Evolutionary conservation across 2,888 invertebrate species (phyloP).

Genomic region (Apodemia duryi): DNA sequence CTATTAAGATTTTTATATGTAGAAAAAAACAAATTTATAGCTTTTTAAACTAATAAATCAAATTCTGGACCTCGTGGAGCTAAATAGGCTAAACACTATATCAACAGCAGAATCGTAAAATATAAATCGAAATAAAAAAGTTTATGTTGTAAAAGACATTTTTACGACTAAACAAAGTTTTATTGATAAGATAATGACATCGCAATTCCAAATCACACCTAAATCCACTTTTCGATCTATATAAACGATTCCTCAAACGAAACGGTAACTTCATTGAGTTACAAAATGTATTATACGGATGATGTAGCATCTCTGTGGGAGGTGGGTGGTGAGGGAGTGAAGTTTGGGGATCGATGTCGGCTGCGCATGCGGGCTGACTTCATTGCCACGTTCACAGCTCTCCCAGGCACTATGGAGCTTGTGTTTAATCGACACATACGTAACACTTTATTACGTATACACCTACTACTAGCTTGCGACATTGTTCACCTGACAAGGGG

Average conservation of each 20-base stretch:
- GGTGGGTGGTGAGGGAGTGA: slow-evolving; percentile 37
- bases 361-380: slow-evolving; percentile 54
- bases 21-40: too few species aligned
- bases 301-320: slow-evolving; percentile 38
- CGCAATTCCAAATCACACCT: slow-evolving; percentile 1
- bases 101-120: background rate
- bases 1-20: too few species aligned
- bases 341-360: slow-evolving; percentile 54
- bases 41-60: background rate
- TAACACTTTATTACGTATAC: slow-evolving; percentile 17
- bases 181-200: slow-evolving; percentile 4
- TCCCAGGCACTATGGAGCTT: slow-evolving; percentile 46
- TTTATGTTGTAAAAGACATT: background rate
- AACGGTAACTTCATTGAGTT: slow-evolving; percentile 35
- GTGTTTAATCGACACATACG: slow-evolving; percentile 23
- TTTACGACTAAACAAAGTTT: background rate
- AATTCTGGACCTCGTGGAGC: background rate
- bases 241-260: slow-evolving; percentile 9
- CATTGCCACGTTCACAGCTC: slow-evolving; percentile 30
- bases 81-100: background rate
- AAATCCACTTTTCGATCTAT: slow-evolving; percentile 9
- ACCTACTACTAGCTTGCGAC: slow-evolving; percentile 6
- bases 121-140: background rate
- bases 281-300: slow-evolving; percentile 47
- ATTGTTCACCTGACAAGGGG: background rate